These are phyloP conservation scores for Pelagia noctiluca DNA, from an alignment of 30 jellyfish, hydroid and myxozoan species.

Conservation along the genomic window DNA sequence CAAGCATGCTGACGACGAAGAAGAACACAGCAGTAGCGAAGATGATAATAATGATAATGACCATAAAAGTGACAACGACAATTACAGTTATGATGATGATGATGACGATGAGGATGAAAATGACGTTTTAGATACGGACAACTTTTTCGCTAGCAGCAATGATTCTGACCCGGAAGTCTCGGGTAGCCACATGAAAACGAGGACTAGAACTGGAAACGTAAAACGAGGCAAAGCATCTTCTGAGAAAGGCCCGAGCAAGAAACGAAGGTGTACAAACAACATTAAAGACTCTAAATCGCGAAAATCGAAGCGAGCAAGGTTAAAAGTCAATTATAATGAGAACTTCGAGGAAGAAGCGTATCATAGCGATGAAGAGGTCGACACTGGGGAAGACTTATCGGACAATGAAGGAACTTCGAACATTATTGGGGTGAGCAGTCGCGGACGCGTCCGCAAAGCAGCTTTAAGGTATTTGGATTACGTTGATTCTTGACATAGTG, in stretches of 20 bases:
- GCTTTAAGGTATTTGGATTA: conserved; percentile 87
- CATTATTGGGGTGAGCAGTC: conserved; percentile 82
- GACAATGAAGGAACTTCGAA: conserved; percentile 48
- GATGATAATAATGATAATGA: conserved; percentile 29
- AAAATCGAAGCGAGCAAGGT: conserved; percentile 64
- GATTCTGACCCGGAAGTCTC: conserved; percentile 12
- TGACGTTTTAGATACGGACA: conserved; percentile 9
- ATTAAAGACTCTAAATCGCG: conserved; percentile 39
- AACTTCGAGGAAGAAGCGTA: conserved; percentile 55
- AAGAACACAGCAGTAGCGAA: not conserved
- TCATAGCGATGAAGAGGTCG: not conserved
- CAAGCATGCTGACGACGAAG: conserved; percentile 57
- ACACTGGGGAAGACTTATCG: not conserved
- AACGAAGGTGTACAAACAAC: conserved; percentile 38
- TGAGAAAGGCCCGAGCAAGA: conserved; percentile 27
- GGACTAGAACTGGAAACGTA: not conserved
- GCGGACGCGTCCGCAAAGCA: conserved; percentile 96
- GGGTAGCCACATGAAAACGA: conserved; percentile 3
- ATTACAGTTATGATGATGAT: conserved; percentile 34
- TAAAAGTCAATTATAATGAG: conserved; percentile 60
- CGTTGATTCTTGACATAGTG: conserved; percentile 55
- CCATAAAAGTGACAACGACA: conserved; percentile 6
- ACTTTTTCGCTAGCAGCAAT: conserved; percentile 13
- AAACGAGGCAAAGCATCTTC: conserved; percentile 1
- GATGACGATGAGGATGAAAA: conserved; percentile 32